These are phyloP conservation scores for Pontoporia blainvillei DNA, from an alignment of 2,113 vertebrate species.

Conservation along the genomic window DNA sequence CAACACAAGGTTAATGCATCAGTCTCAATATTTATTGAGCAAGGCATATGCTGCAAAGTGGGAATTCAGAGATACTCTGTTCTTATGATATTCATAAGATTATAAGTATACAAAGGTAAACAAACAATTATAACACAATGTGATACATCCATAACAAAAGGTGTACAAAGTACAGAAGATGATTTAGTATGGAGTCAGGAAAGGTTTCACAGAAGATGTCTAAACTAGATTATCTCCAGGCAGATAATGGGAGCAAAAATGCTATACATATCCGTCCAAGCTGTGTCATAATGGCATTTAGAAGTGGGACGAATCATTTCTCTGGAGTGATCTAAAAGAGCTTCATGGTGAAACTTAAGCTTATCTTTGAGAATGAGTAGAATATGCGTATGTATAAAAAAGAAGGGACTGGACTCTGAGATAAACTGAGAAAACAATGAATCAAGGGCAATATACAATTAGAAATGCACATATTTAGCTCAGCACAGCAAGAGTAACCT, in stretches of 20 bases:
- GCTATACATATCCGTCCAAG: neutral
- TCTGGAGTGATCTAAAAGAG: neutral
- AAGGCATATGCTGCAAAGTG: neutral
- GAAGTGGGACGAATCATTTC: neutral
- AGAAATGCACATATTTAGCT: slow-evolving; percentile 2
- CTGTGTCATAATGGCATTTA: neutral
- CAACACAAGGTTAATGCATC: neutral
- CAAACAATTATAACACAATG: neutral
- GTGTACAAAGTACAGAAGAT: neutral
- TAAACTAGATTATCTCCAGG: neutral
- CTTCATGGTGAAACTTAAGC: neutral
- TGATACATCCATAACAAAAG: neutral
- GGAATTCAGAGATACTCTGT: neutral
- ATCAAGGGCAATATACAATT: neutral
- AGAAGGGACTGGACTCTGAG: neutral
- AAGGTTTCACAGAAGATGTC: neutral
- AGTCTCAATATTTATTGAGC: neutral
- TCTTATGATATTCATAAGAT: neutral
- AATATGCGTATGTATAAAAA: neutral
- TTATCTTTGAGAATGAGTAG: neutral
- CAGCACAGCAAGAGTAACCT: neutral
- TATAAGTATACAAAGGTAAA: neutral
- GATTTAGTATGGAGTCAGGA: neutral
- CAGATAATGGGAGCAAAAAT: neutral
- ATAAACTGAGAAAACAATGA: slow-evolving; percentile 22